phyloP scores from a whole-genome alignment of 2,113 vertebrate species.

The Macrotis lagotis region DNA sequence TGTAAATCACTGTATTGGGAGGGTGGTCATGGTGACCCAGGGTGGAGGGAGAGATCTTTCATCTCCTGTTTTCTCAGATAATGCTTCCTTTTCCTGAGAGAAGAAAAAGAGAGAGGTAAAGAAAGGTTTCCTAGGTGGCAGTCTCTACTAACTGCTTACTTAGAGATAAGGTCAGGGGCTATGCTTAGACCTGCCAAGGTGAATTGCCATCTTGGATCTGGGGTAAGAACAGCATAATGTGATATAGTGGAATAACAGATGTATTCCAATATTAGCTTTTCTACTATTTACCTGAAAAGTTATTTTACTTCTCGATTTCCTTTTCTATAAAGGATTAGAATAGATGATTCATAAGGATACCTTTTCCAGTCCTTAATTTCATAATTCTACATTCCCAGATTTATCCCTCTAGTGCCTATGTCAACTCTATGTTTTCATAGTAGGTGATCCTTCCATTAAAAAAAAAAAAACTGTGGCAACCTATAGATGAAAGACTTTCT shows the following conservation, averaged over 20 bases:
- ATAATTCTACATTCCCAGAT: not conserved
- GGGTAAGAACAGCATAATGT: not conserved
- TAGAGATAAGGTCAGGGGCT: not conserved
- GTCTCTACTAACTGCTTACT: not conserved
- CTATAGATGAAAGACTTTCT: not conserved
- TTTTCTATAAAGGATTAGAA: not conserved
- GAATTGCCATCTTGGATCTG: not conserved
- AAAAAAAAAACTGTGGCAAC: not conserved
- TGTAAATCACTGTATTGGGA: not conserved
- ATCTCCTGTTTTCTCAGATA: not conserved
- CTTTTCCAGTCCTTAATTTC: not conserved
- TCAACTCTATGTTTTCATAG: not conserved
- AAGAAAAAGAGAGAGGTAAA: not conserved
- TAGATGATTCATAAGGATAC: not conserved
- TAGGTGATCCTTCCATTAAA: not conserved
- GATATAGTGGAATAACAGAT: not conserved
- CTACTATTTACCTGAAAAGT: not conserved
- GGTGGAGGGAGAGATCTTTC: not conserved
- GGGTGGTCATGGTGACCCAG: not conserved
- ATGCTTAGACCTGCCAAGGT: not conserved
- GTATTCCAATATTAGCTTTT: not conserved
- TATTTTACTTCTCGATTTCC: not conserved
- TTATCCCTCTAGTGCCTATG: not conserved
- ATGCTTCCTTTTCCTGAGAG: not conserved
- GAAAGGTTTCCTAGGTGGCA: not conserved